Percentiles rank a stretch among this genome's conserved stretches.
Conservation (phyloP, 2,888 invertebrate genomes). For the Lithophane ornitopus region DNA sequence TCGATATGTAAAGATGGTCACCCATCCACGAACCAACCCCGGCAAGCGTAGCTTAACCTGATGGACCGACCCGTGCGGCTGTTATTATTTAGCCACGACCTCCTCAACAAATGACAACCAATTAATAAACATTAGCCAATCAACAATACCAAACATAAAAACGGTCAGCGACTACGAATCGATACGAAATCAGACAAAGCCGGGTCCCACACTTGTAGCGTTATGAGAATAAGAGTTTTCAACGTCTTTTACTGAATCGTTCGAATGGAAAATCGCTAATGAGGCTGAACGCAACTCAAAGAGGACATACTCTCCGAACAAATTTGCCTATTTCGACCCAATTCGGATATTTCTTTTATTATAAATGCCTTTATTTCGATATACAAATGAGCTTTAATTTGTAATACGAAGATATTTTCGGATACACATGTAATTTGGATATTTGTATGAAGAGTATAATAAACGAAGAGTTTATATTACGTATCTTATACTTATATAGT, state of each 20-base stretch:
- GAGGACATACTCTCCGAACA: constrained; percentile 73
- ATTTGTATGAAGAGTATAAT: no score
- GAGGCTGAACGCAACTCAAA: constrained; percentile 81
- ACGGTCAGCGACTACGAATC: background rate
- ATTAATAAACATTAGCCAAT: background rate
- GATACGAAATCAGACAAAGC: background rate
- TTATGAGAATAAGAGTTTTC: constrained; percentile 71
- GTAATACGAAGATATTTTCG: constrained; percentile 4
- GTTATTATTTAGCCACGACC: no score
- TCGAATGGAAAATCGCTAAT: constrained; percentile 86
- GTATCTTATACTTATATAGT: no score
- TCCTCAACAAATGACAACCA: no score
- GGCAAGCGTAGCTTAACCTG: no score
- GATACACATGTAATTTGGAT: background rate
- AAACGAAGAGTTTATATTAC: no score
- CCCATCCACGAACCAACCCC: no score
- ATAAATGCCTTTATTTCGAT: constrained; percentile 39
- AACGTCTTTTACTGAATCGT: constrained; percentile 74
- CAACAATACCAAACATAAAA: background rate
- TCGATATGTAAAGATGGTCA: no score
- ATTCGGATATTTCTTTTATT: constrained; percentile 64
- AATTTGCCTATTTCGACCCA: constrained; percentile 76
- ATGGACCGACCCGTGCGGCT: no score
- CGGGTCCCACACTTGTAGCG: constrained; percentile 63
- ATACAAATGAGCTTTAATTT: constrained; percentile 20